Conservation (phyloP, 2,113 vertebrate genomes). For the Daphoenositta chrysoptera region DNA sequence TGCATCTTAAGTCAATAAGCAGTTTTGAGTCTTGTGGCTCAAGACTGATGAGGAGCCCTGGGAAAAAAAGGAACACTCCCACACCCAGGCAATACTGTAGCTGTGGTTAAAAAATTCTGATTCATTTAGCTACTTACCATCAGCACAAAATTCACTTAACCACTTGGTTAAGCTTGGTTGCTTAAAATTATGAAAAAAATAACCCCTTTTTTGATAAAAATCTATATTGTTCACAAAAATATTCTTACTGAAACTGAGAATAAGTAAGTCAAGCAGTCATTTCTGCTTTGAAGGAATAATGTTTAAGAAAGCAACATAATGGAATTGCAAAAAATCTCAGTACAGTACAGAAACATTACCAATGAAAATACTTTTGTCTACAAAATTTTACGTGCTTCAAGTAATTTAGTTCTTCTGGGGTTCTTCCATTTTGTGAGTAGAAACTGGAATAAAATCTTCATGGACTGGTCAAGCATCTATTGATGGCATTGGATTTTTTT, state of each 20-base stretch:
- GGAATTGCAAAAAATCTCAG: not conserved
- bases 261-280: not conserved
- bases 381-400: not conserved
- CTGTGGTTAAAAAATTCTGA: not conserved
- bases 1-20: not conserved
- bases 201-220: not conserved
- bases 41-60: not conserved
- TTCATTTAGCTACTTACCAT: not conserved
- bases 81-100: not conserved
- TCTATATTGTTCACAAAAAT: not conserved
- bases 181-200: not conserved
- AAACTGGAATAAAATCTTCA: not conserved
- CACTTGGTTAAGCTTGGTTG: too few relatives aligned
- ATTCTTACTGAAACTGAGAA: not conserved
- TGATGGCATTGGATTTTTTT: not conserved
- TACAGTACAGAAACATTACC: not conserved
- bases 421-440: not conserved
- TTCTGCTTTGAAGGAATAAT: not conserved
- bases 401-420: not conserved
- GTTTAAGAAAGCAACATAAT: not conserved
- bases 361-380: not conserved
- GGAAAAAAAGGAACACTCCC: not conserved
- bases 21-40: not conserved
- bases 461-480: not conserved
- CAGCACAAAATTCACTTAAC: not conserved